Evolutionary conservation across 2,113 vertebrate genomes (phyloP), one percentile per base, ranked within the genome.

Genomic region (Thymallus thymallus): DNA sequence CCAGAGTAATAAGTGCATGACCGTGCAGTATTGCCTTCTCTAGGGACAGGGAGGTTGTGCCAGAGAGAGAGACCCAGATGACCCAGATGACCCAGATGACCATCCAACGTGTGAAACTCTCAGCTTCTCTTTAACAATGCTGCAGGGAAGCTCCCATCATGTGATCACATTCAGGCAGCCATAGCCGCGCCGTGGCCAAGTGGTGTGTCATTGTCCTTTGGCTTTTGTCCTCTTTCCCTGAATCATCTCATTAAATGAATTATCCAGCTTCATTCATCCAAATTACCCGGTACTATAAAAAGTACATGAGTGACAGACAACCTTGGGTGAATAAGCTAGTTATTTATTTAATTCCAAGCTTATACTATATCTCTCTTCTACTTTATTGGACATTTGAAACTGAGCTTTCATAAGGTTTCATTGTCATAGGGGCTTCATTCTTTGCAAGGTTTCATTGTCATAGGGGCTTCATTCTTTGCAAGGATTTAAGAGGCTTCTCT

Each of bases 231-330:
- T 24, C 14, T 35, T 32, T 66, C 14, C 63, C 46, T 45, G 9
- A 70, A 64, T 6, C 63, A 63, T 55, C 71, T 79, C 75, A 81
- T 84, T 79, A 75, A 73, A 74, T 76, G 14, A 76, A 77, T 77
- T 77, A 71, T 60, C 13, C 6, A 41, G 26, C 71, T 65, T 79
- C 74, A 71, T 74, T 84, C 77, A 76, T 74, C 51, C 70, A 71
- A 74, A 81, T 81, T 74, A 73, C 30, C 77, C 69, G 46, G 23
- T 65, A 58, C 58, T 56, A 32, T 48, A 51, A 23, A 22, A 29
- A 56, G 55, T 68, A 45, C 24, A 46, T 32, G n/a, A 64, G 69
- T 22, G 30, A 29, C 51, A 30, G 23, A 69, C 41, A 48, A n/a
- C 14, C 45, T 63, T 26, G 51, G 68, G 22, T 56, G 68, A 3